A percentile compares a stretch with the other conserved stretches of the same genome.
These are phyloP conservation scores for Falco concolor DNA, from an alignment of 2,797 vertebrate genomes.

Conservation along the genomic window DNA sequence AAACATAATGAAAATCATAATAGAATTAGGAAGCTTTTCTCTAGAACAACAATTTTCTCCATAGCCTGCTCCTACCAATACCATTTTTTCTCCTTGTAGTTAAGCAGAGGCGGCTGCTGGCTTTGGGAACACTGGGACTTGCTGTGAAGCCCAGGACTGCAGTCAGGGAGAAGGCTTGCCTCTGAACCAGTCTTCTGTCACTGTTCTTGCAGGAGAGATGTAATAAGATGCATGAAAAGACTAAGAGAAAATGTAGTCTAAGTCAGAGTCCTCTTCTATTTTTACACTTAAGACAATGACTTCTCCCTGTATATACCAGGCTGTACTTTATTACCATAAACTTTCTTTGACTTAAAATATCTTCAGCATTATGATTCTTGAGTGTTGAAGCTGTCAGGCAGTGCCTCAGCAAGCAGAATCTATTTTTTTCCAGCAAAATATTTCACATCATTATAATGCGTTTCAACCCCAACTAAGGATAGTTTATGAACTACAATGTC, in stretches of 20 bases:
- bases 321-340: background rate
- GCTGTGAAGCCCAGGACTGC: background rate
- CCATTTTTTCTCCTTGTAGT: background rate
- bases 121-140: background rate
- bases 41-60: conserved; percentile 18
- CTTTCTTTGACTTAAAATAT: background rate
- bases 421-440: background rate
- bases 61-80: background rate
- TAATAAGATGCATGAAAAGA: background rate
- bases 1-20: conserved; percentile 48
- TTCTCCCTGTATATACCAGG: background rate
- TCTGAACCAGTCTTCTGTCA: background rate
- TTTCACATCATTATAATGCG: background rate
- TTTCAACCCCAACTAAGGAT: conserved; percentile 10
- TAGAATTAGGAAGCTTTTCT: conserved; percentile 52
- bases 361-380: background rate
- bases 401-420: background rate
- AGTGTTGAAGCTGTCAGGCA: conserved; percentile 1
- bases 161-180: background rate
- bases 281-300: background rate
- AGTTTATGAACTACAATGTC: conserved; percentile 9
- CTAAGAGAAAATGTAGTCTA: background rate
- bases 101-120: background rate
- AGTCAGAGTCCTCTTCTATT: background rate
- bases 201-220: background rate